These are phyloP conservation scores for Macrobrachium nipponense DNA, from an alignment of 1,140 invertebrate genomes.

Conservation along the genomic window DNA sequence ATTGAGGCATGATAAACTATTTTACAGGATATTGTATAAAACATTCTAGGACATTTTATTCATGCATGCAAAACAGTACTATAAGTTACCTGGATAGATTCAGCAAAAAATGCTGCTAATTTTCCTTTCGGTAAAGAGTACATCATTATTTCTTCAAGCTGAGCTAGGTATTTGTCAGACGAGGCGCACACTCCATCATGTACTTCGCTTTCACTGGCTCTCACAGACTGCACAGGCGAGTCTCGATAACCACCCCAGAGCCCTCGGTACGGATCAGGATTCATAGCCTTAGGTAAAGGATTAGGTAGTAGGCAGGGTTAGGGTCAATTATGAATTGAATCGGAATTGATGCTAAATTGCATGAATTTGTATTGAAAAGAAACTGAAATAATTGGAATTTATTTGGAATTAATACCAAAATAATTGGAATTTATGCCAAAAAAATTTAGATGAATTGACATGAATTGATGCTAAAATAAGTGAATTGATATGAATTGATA, in stretches of 20 bases:
- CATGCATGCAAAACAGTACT: neutral
- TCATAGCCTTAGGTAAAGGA: conserved; percentile 82
- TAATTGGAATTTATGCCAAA: no score
- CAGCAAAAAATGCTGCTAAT: conserved; percentile 90
- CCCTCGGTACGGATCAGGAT: conserved; percentile 91
- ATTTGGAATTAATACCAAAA: no score
- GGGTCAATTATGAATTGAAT: no score
- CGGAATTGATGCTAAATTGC: no score
- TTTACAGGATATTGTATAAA: neutral
- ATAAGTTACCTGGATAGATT: conserved; percentile 85
- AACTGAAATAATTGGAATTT: no score
- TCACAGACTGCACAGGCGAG: conserved; percentile 81
- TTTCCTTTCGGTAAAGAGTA: conserved; percentile 80
- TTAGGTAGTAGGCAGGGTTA: no score
- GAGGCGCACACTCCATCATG: conserved; percentile 76
- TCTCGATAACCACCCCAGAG: conserved; percentile 90
- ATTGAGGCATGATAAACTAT: neutral
- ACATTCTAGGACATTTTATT: neutral
- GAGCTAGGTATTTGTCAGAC: conserved; percentile 81
- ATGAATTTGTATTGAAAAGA: no score
- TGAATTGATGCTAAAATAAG: no score
- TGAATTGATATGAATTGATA: no score
- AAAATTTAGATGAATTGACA: no score
- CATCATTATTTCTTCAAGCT: conserved; percentile 83
- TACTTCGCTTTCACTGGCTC: conserved; percentile 77